phyloP scores from a whole-genome alignment of 92 coral and sea anemone genomes.

The Scolanthus callimorphus region DNA sequence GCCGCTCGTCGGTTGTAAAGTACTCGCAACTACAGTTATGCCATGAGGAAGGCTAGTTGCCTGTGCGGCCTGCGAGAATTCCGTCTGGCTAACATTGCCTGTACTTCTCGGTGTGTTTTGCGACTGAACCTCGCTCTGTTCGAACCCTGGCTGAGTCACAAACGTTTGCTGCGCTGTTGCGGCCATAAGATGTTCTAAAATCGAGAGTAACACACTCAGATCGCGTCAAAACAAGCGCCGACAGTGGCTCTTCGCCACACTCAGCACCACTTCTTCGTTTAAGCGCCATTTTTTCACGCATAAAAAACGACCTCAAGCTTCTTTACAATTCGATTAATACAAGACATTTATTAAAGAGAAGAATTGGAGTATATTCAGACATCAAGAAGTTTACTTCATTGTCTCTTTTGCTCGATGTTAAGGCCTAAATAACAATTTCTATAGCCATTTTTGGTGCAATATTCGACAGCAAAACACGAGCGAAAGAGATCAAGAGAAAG shows the following conservation, averaged over 20 bases:
- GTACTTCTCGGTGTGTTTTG: conserved; percentile 48
- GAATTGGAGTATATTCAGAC: background rate
- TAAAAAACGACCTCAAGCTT: conserved; percentile 12
- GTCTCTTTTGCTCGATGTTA: background rate
- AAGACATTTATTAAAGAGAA: too few species aligned
- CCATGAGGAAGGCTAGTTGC: conserved; percentile 71
- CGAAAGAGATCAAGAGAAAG: background rate
- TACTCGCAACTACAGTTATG: conserved; percentile 55
- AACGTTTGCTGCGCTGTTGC: conserved; percentile 76
- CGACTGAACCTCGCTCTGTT: conserved; percentile 56
- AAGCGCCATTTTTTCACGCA: conserved; percentile 30
- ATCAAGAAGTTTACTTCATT: background rate
- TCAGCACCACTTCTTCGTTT: conserved; percentile 21
- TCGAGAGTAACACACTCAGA: conserved; percentile 19
- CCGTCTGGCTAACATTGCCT: conserved; percentile 61
- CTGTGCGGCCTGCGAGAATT: conserved; percentile 53
- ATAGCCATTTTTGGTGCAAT: background rate
- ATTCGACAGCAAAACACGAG: conserved; percentile 1
- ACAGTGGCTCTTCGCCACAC: background rate
- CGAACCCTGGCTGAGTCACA: conserved; percentile 53
- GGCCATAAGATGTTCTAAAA: conserved; percentile 83
- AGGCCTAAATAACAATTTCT: background rate
- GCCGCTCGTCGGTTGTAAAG: conserved; percentile 30
- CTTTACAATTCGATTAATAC: too few species aligned
- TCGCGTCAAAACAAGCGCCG: background rate